Conservation (phyloP, 2,888 invertebrate species). For the Thecocarcelia acutangulata region DNA sequence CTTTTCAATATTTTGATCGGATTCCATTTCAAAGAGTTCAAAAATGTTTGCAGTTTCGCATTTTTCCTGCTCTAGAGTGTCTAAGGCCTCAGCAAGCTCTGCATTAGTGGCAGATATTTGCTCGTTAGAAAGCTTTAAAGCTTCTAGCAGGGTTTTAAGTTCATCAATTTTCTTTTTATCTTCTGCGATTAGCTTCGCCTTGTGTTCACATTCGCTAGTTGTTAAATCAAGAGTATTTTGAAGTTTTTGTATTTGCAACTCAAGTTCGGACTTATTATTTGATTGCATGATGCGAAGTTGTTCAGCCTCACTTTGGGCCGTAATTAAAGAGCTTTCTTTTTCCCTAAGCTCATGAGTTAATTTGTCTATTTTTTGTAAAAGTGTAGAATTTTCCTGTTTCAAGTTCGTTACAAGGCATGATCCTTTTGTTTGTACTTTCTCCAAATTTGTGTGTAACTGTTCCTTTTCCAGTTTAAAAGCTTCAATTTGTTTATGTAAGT, state of each 20-base stretch:
- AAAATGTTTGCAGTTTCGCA: conserved; percentile 77
- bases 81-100: conserved; percentile 73
- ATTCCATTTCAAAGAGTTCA: conserved; percentile 78
- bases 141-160: conserved; percentile 74
- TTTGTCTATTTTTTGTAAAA: conserved; percentile 65
- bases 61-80: conserved; percentile 76
- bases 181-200: conserved; percentile 73
- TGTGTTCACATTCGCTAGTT: conserved; percentile 72
- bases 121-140: conserved; percentile 75
- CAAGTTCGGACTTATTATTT: conserved; percentile 69
- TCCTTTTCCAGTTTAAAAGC: conserved; percentile 59
- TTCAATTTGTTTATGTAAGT: conserved; percentile 70
- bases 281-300: conserved; percentile 71
- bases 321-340: conserved; percentile 60
- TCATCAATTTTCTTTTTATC: conserved; percentile 76
- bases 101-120: conserved; percentile 76
- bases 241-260: conserved; percentile 72
- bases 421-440: conserved; percentile 67
- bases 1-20: conserved; percentile 75
- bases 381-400: conserved; percentile 65
- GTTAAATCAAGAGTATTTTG: conserved; percentile 73
- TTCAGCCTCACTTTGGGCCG: conserved; percentile 64
- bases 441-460: conserved; percentile 58
- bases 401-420: conserved; percentile 48
- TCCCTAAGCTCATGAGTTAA: conserved; percentile 65